Base-by-base conservation (phyloP, 2,113 vertebrate genomes). In the Trogon melanurus region DNA sequence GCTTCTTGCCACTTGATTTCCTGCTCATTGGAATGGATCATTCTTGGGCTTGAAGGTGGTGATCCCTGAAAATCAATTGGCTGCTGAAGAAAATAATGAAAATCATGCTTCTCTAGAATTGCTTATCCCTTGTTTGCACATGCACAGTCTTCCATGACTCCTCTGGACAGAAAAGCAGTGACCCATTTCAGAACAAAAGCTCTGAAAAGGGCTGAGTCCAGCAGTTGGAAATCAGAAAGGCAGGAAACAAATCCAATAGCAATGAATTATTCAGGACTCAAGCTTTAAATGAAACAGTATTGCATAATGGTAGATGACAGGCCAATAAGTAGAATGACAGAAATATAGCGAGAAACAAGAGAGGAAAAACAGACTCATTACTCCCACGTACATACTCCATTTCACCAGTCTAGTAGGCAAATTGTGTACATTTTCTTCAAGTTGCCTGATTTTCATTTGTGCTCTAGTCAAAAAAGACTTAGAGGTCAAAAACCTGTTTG, bases 241-340 rank as follows among this genome's bases (percentile, higher is more conserved):
- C 34, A 84, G 64, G 73, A 84, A 89, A 89, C 19, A 71, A 61
- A 80, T 86, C 58, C 67, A 91, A 29, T 21, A 5, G 26, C 29
- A 50, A 80, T 80, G 78, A 81, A 93, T 91, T 84, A 91, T 95
- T 93, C 82, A 88, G 82, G 30, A 88, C 5, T 8, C 27, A 88
- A 75, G 53, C 26, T 88, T 92, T 57, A 79, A 82, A 79, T 21
- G 34, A 92, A 88, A 51, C 9, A 44, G 29, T 34, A 60, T 79
- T 93, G 82, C 75, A 79, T 79, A 90, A 81, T 44, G 34, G 44
- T 51, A 56, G 58, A 48, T 54, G 70, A 62, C 78, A 88, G 48
- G 26, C 25, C 60, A 90, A 44, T 60, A 27, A 27, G 61, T 45
- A 78, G 69, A 91, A 85, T 66, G 65, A 60, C 65, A 93, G 56